Conservation (phyloP, 2,888 invertebrate genomes). For the Rhamnusium bicolor region DNA sequence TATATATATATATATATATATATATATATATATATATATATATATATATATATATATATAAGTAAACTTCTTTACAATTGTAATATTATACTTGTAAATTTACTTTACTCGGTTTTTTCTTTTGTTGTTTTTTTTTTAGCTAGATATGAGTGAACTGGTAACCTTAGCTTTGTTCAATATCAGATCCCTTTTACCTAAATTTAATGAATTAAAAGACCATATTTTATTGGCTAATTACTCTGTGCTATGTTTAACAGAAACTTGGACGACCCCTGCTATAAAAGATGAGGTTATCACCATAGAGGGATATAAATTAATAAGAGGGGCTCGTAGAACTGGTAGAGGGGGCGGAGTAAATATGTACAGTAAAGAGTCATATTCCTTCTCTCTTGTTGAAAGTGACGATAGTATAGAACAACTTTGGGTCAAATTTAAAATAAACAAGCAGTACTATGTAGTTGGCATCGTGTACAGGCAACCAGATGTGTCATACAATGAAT, state of each 20-base stretch:
- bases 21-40: too few species aligned
- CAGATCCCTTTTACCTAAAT: not conserved
- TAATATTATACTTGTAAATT: too few species aligned
- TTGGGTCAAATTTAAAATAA: slow-evolving; percentile 7
- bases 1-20: too few species aligned
- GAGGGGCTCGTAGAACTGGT: not conserved
- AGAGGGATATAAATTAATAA: slow-evolving; percentile 2
- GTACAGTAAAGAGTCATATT: not conserved
- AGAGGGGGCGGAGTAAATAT: slow-evolving; percentile 5
- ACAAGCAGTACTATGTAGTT: not conserved
- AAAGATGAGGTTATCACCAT: not conserved
- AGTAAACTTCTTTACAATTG: too few species aligned
- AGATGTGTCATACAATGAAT: not conserved
- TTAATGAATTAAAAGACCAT: not conserved
- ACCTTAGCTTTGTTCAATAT: slow-evolving; percentile 4
- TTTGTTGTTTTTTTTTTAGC: not conserved
- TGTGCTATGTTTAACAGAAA: not conserved
- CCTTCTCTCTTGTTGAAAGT: not conserved
- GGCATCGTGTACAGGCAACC: not conserved
- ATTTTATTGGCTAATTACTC: not conserved
- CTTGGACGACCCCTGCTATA: not conserved
- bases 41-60: not conserved
- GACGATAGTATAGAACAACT: slow-evolving; percentile 7
- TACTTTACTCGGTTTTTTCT: not conserved
- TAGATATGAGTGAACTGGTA: too few species aligned